Percentiles rank a stretch among this genome's conserved stretches.
Conservation (phyloP, 2,797 vertebrate species). For the Gymnothorax javanicus region DNA sequence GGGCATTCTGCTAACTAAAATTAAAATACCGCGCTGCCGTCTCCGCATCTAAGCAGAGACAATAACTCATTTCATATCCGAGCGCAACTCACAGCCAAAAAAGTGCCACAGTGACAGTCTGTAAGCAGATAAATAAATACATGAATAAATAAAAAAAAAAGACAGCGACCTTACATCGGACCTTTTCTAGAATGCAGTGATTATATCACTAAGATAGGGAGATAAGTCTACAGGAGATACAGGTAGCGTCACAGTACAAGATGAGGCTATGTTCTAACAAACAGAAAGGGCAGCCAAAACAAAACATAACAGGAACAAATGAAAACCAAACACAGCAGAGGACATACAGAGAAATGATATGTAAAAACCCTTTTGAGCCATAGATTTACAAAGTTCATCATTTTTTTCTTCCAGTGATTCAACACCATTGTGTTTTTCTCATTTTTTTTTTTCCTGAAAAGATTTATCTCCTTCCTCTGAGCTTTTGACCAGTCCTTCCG, state of each 20-base stretch:
- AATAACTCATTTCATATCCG: not conserved
- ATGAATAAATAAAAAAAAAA: slow-evolving; percentile 56
- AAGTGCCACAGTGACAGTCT: slow-evolving; percentile 43
- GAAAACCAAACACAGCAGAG: slow-evolving; percentile 6
- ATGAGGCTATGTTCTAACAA: slow-evolving; percentile 33
- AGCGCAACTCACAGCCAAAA: not conserved
- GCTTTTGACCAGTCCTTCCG: not conserved
- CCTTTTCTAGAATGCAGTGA: slow-evolving; percentile 51
- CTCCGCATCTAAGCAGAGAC: not conserved
- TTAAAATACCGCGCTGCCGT: not conserved
- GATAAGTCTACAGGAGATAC: slow-evolving; percentile 22
- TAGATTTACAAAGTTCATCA: slow-evolving; percentile 43
- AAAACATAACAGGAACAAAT: not conserved
- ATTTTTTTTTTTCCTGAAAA: slow-evolving; percentile 50
- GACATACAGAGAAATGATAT: slow-evolving; percentile 39
- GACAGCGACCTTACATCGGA: slow-evolving; percentile 45
- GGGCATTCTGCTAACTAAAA: not conserved
- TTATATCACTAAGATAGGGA: slow-evolving; percentile 41
- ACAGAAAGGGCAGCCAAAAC: slow-evolving; percentile 24
- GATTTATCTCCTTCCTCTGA: slow-evolving; percentile 15
- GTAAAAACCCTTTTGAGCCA: slow-evolving; percentile 39
- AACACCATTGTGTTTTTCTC: slow-evolving; percentile 1
- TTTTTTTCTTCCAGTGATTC: slow-evolving; percentile 20
- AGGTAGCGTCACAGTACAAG: slow-evolving; percentile 13
- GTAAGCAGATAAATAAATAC: slow-evolving; percentile 64